Percentiles rank a stretch among this genome's conserved stretches.
Conservation (phyloP, 2,797 vertebrate species). For the Mus minutoides region DNA sequence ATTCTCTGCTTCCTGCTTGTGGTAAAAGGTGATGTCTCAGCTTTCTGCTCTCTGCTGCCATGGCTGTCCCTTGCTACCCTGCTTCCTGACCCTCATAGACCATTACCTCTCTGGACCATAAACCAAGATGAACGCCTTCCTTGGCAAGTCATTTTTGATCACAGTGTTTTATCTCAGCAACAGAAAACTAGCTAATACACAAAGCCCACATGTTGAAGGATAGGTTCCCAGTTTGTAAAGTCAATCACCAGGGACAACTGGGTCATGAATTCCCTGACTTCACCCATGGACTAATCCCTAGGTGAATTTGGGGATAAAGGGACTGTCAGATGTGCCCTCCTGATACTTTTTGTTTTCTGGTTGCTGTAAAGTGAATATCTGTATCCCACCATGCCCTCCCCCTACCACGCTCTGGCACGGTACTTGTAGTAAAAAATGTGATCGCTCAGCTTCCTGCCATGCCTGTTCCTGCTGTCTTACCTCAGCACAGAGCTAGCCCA, state of each 20-base stretch:
- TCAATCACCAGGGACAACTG: neutral
- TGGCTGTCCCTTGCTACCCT: too few species aligned
- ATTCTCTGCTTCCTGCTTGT: neutral
- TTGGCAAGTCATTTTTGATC: neutral
- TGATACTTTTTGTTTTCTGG: neutral
- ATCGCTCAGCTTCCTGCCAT: neutral
- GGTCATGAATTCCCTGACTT: neutral
- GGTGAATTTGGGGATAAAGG: neutral
- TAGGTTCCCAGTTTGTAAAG: neutral
- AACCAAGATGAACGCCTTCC: neutral
- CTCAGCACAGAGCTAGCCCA: neutral
- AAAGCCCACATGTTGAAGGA: neutral
- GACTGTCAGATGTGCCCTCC: neutral
- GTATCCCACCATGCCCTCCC: neutral
- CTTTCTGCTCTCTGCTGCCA: neutral
- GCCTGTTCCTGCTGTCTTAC: too few species aligned
- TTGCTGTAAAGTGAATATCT: neutral
- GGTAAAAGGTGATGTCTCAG: neutral
- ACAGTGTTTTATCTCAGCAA: neutral
- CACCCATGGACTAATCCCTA: neutral
- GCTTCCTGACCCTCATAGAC: neutral
- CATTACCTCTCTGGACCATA: neutral
- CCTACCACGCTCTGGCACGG: neutral
- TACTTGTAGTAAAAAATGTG: neutral
- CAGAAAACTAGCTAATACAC: neutral